Evolutionary conservation across 1,140 invertebrate species (phyloP), one percentile per base, ranked within the genome.

Genomic region (Orius insidiosus): DNA sequence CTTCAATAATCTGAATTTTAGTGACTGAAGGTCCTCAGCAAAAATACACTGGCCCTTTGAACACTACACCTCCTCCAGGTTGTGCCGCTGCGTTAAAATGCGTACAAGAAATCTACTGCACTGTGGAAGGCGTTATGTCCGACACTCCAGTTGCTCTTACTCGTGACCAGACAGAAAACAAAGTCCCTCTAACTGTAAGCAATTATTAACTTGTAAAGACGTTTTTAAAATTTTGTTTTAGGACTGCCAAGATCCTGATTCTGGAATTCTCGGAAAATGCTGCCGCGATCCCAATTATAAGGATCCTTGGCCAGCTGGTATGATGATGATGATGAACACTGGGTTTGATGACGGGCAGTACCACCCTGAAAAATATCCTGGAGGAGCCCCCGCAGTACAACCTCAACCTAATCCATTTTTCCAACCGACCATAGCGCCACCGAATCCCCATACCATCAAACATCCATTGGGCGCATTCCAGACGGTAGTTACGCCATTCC

Each of bases 261-360:
- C 68, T 10, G 80, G 79, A 14, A 60, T 71, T 1, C 58, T 78
- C 40, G 84, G 84, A 15, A 82, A 84, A 54, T 87, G 85, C 58
- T 88, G 85, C 55, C 73, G 83, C 18, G 84, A 88, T 61, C 78
- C 81, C 2, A 76, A 78, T 58, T 88, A 87, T 63, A 76, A 80
- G n/a, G 84, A 88, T 59, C 82, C 83, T 2, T 88, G 84, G 84
- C 85, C 85, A 24, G 72, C 75, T 2, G 78, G 74, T 53, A 77
- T 78, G 59, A 63, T 79, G 16, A 61, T 54, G 56, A 46, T 45
- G 7, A 54, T 38, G 46, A 35, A 6, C 14, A 51, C 46, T 57
- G 65, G 65, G 6, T 56, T 64, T 38, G 69, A 72, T 43, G 66
- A 70, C 52, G 66, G 63, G 11, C 59, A 59, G 45, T 66, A 65